Evolutionary conservation across 2,888 invertebrate species (phyloP).

Genomic region (Malthinus flaveolus): DNA sequence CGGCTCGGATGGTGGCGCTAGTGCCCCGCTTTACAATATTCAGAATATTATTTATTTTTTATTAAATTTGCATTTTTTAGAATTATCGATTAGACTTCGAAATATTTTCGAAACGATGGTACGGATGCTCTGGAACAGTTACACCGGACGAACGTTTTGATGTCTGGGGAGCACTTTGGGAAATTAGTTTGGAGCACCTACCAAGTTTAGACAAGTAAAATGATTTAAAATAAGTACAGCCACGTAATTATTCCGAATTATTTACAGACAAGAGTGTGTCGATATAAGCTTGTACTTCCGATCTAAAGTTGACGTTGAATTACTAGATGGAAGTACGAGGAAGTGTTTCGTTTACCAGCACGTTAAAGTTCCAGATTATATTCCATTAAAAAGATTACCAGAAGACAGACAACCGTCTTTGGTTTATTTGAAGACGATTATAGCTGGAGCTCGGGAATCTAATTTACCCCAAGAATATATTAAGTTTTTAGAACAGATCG

Average conservation of each 20-base stretch:
- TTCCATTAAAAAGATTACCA: slow-evolving; percentile 57
- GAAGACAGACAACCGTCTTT: slow-evolving; percentile 73
- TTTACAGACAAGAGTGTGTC: slow-evolving; percentile 74
- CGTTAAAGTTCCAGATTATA: slow-evolving; percentile 59
- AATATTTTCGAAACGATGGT: slow-evolving; percentile 69
- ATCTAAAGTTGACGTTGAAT: slow-evolving; percentile 63
- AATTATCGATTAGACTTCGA: slow-evolving; percentile 72
- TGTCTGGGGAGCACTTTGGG: slow-evolving; percentile 83
- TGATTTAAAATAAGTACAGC: not conserved
- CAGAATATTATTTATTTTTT: no score
- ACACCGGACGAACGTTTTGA: slow-evolving; percentile 60
- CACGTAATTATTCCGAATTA: slow-evolving; percentile 7
- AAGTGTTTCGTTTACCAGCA: slow-evolving; percentile 75
- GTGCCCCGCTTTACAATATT: no score
- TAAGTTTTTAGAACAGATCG: slow-evolving; percentile 64
- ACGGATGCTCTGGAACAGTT: slow-evolving; percentile 82
- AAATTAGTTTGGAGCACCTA: slow-evolving; percentile 64
- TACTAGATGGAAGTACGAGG: slow-evolving; percentile 57
- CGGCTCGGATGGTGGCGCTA: no score
- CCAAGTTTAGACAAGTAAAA: slow-evolving; percentile 68
- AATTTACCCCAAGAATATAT: slow-evolving; percentile 75
- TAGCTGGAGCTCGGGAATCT: slow-evolving; percentile 75
- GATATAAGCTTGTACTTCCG: slow-evolving; percentile 68
- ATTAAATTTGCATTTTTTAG: slow-evolving; percentile 49
- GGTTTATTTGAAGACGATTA: slow-evolving; percentile 71